Evolutionary conservation across 2,888 invertebrate species (phyloP), one percentile per base, ranked within the genome.

Genomic region (Coleophora flavipennella): DNA sequence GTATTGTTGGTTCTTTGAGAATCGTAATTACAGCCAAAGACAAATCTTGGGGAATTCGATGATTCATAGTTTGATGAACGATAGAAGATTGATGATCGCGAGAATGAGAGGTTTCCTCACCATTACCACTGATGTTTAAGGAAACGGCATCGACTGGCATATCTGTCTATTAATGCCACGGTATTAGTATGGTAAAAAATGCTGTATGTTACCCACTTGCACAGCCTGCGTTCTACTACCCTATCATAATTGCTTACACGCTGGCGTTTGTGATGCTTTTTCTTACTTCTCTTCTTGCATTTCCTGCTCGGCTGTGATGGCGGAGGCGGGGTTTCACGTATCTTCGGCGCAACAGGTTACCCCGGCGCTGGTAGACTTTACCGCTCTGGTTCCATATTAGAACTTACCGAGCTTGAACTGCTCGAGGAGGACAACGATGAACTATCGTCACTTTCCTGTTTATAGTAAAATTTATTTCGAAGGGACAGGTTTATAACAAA

Each of bases 1-100:
- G 25, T 11, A 38, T 28, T 13, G 38, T 10, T 4, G 38, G 38
- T 33, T 38, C 38, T 27, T 38, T 38, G n/a, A 38, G 26, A 33
- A 27, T 9, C 1, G 38, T 38, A 28, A 33, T 39, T 9, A 39
- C 39, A 1, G 14, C 1, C 8, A 39, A 29, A 12, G 25, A 32
- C 12, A 37, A 32, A 2, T 25, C 31, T 31, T 29, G 36, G n/a
- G 31, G 31, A 13, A 11, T 11, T 8, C 8, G 33, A 14, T 4
- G 20, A 20, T 8, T 14, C 6, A 20, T 13, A 14, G 20, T 20
- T 8, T 9, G 10, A 8, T 9, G 20, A 13, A 20, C 33, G 2
- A 8, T 9, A n/a, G 4, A 10, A 20, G 20, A 4, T 20, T 20
- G 3, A 20, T 20, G 20, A 20, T 20, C 6, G 20, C 6, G 3